Evolutionary conservation across 2,113 vertebrate species (phyloP), one percentile per base, ranked within the genome.

Genomic region (Cervus canadensis): DNA sequence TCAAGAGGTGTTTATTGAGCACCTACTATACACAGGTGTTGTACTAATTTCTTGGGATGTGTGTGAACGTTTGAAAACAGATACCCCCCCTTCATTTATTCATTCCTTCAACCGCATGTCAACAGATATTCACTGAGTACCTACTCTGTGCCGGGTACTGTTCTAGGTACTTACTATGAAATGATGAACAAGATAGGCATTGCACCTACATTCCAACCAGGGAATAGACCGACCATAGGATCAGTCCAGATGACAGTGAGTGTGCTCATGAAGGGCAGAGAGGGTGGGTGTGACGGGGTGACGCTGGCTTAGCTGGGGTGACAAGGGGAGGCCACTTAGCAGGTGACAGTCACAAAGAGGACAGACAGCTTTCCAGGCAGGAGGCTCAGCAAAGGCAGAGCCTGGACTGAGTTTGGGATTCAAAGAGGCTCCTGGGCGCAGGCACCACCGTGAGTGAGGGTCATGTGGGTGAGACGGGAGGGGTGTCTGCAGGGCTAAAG

Each of bases 381-480:
- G 21, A 50, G 40, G 17, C 56, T 15, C 13, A 76, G 52, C 43
- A 43, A 33, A 33, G 6, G 7, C 2, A 1, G 43, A 87, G 43
- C 2, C 36, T 13, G 45, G 79, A 30, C 81, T 64, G 30, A 54
- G 45, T 28, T 8, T 67, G 50, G 40, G 88, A 8, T 52, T 74
- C 48, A 59, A 0, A 52, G 28, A 52, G 25, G 11, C 50, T 33
- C 3, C 2, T 26, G 56, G 50, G 56, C 6, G 1, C 7, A 16
- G 67, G 52, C 7, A 9, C 36, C 13, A 9, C 30, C 4, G 2
- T 2, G 64, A 54, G 30, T 36, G 36, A 78, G 62, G 62, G 48
- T 57, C 4, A 0, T 0, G 1, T 43, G 87, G n/a, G 3, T 6
- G 30, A 59, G 25, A 52, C 7, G 6, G 21, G 28, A 40, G 7